Conservation (phyloP, 2,797 vertebrate genomes). For the Darevskia mixta region DNA sequence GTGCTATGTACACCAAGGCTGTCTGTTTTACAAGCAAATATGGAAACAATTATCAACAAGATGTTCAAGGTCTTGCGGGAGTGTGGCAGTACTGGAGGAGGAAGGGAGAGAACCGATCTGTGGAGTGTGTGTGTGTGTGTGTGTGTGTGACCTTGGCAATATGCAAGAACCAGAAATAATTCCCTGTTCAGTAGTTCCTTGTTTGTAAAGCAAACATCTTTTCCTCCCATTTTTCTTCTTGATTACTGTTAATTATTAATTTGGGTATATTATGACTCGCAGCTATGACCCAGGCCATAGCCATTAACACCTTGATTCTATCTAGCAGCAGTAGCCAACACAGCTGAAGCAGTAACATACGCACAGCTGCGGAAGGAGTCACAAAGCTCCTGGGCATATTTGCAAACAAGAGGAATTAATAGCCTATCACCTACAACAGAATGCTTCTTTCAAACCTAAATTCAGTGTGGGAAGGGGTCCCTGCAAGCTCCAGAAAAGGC, state of each 20-base stretch:
- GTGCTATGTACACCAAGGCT: background rate
- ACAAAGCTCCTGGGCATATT: too few relatives aligned
- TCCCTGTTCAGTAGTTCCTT: background rate
- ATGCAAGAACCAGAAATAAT: slow-evolving; percentile 8
- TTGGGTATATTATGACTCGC: background rate
- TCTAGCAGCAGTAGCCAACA: background rate
- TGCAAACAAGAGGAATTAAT: too few relatives aligned
- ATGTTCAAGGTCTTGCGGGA: slow-evolving; percentile 5
- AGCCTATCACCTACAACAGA: too few relatives aligned
- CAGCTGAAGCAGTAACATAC: background rate
- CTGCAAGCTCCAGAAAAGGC: too few relatives aligned
- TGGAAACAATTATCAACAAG: slow-evolving; percentile 5
- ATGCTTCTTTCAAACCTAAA: too few relatives aligned
- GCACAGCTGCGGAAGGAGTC: background rate
- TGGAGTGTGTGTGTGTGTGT: background rate
- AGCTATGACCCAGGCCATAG: background rate
- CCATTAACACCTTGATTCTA: background rate
- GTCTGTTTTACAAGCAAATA: background rate
- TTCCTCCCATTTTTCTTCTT: background rate
- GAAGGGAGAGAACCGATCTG: background rate
- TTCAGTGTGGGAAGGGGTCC: too few relatives aligned
- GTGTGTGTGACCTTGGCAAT: background rate
- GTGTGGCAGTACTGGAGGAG: background rate
- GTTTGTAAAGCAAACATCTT: slow-evolving; percentile 9
- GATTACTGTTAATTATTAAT: slow-evolving; percentile 20